phyloP scores from a whole-genome alignment of 2,113 vertebrate species.

The Anguilla japonica region DNA sequence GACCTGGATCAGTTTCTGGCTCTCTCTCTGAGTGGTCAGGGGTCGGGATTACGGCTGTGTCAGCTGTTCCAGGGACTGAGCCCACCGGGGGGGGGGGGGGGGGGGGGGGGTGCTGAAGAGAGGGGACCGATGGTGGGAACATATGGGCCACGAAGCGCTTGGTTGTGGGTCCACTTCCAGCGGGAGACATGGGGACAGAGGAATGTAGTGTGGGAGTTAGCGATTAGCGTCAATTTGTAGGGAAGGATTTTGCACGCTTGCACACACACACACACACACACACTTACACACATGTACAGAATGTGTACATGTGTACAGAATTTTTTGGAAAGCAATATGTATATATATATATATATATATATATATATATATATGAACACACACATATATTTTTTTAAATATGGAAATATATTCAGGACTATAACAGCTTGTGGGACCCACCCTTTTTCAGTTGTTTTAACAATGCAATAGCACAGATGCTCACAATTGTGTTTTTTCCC shows the following conservation, averaged over 20 bases:
- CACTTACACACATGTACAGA: slow-evolving; percentile 46
- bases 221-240: not conserved
- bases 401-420: not conserved
- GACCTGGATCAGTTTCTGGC: not conserved
- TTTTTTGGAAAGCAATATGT: not conserved
- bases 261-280: slow-evolving; percentile 45
- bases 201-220: not conserved
- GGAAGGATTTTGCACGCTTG: not conserved
- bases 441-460: not conserved
- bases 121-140: not conserved
- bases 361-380: not conserved
- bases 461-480: not conserved
- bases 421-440: not conserved
- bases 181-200: not conserved
- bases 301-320: not conserved
- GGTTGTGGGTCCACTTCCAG: slow-evolving; percentile 4
- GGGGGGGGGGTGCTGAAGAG: not conserved
- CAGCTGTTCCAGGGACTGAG: slow-evolving; percentile 15
- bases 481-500: not conserved
- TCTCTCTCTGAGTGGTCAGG: not conserved
- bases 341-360: slow-evolving; percentile 8
- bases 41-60: not conserved
- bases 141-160: not conserved
- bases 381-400: not conserved
- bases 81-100: not conserved